Percentiles rank a stretch among this genome's conserved stretches.
These are phyloP conservation scores for Acanthosepion esculentum DNA, from an alignment of 2,888 invertebrate species.

Conservation along the genomic window DNA sequence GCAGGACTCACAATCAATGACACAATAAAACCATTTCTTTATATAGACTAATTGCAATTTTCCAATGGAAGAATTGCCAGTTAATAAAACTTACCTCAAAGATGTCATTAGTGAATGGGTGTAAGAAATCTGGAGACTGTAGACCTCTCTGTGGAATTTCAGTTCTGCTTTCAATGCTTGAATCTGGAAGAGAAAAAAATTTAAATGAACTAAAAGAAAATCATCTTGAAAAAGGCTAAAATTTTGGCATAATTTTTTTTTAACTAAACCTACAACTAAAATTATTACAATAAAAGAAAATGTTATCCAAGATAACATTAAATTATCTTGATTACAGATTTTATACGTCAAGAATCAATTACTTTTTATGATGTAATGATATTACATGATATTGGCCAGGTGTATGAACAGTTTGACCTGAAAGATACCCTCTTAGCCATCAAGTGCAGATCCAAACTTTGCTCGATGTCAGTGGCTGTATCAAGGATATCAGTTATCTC, in stretches of 20 bases:
- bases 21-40: not conserved
- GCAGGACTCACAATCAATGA: not conserved
- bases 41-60: not conserved
- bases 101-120: slow-evolving; percentile 64
- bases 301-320: too few species aligned
- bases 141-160: slow-evolving; percentile 67
- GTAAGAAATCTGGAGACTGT: slow-evolving; percentile 66
- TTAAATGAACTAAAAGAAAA: not conserved
- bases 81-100: slow-evolving; percentile 58
- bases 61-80: not conserved
- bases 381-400: too few species aligned
- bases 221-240: not conserved
- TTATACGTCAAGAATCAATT: too few species aligned
- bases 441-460: too few species aligned
- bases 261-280: not conserved
- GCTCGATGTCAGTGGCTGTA: too few species aligned
- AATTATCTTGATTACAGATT: too few species aligned
- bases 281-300: too few species aligned
- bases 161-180: slow-evolving; percentile 64
- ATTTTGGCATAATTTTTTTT: not conserved
- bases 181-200: slow-evolving; percentile 53
- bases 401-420: too few species aligned
- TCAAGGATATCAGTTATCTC: too few species aligned
- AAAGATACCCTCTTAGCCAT: too few species aligned
- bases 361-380: too few species aligned